Evolutionary conservation across 1,140 invertebrate species (phyloP).

Genomic region (Littorina saxatilis): DNA sequence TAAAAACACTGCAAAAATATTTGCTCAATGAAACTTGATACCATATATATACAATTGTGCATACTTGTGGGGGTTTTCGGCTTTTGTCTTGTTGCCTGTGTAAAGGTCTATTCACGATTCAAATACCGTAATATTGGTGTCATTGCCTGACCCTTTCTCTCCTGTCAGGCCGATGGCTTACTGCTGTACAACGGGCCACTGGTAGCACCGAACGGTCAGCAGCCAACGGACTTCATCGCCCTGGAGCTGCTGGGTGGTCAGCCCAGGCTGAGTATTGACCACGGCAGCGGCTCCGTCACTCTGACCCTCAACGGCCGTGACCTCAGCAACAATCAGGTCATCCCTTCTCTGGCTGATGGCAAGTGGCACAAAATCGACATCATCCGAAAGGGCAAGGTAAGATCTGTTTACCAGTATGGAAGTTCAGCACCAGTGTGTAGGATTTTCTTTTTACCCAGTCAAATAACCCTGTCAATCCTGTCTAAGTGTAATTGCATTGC

Average conservation of each 20-base stretch:
- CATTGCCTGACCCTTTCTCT: not conserved
- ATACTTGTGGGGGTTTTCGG: too few species aligned
- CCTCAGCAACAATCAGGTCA: constrained; percentile 76
- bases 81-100: too few species aligned
- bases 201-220: constrained; percentile 25
- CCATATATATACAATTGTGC: too few species aligned
- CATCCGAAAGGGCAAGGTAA: constrained; percentile 93
- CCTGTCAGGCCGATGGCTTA: constrained; percentile 84
- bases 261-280: constrained; percentile 92
- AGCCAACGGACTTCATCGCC: constrained; percentile 89
- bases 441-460: too few species aligned
- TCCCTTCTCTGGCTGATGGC: constrained; percentile 91
- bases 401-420: too few species aligned
- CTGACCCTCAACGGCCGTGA: constrained; percentile 84
- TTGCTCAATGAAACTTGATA: too few species aligned
- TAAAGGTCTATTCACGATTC: too few species aligned
- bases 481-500: too few species aligned
- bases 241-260: constrained; percentile 93
- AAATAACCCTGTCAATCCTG: too few species aligned
- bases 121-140: too few species aligned
- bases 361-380: constrained; percentile 97
- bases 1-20: too few species aligned
- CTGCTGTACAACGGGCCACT: constrained; percentile 95
- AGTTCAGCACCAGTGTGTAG: too few species aligned
- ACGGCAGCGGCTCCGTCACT: constrained; percentile 95